Evolutionary conservation across 1,140 invertebrate genomes (phyloP), one percentile per base, ranked within the genome.

Genomic region (Brachystomella parvula): DNA sequence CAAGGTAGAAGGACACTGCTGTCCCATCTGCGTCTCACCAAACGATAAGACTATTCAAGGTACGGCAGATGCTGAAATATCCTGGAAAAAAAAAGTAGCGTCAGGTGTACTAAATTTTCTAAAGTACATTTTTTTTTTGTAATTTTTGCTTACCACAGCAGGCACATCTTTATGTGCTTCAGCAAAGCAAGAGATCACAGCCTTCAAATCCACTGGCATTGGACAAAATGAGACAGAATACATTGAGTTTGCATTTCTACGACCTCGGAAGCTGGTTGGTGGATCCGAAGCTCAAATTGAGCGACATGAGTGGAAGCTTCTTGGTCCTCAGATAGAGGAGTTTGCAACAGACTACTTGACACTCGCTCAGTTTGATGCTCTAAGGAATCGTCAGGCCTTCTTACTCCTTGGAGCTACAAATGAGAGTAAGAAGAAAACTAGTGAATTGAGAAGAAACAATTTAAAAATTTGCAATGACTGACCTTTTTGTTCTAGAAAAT

Each of bases 1-100:
- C 39, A 76, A 76, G 71, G 75, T 77, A 1, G 72, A 73, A 56
- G 76, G 75, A 3, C 74, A 75, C 24, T 76, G 75, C 58, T 76
- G 75, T 57, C 75, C 75, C 1, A 69, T 75, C 30, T 76, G 75
- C 49, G 66, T 61, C 29, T 32, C 60, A 26, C 33, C 26, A 3
- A 35, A 62, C n/a, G 30, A 62, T 29, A 28, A 62, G 28, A 39
- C 39, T 2, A 9, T 62, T 35, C 33, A 44, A 59, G 30, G 60
- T 35, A 15, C 53, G 53, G 12, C 53, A 21, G 12, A 9, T 24
- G 26, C 12, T 44, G 9, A 44, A 9, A 44, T 9, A n/a, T 44
- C n/a, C 9, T 44, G 9, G n/a, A 44, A 44, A 44, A 12, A 44
- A 44, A 44, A 44, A 9, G 9, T 44, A 9, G n/a, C n/a, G n/a